Evolutionary conservation across 1,140 invertebrate genomes (phyloP).

Genomic region (Patella vulgata): DNA sequence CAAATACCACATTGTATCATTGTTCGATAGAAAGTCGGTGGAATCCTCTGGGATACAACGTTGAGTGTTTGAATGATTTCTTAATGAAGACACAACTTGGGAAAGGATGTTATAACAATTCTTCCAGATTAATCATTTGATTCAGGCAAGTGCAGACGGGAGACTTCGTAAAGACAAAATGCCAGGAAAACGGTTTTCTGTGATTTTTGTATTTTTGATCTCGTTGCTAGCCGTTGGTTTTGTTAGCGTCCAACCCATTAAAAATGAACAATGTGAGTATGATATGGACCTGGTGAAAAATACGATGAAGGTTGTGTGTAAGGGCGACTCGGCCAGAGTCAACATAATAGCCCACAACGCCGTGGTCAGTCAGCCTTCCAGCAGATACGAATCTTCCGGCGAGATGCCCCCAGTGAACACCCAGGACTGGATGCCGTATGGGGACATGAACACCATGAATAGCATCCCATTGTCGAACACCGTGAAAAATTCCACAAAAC

Average conservation of each 20-base stretch:
- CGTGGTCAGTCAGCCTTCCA: constrained; percentile 8
- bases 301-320: constrained; percentile 33
- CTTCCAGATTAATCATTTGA: too few species aligned
- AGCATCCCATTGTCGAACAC: background rate
- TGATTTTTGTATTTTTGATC: too few species aligned
- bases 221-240: too few species aligned
- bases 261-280: constrained; percentile 39
- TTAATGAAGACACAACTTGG: too few species aligned
- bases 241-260: constrained; percentile 11
- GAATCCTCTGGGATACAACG: too few species aligned
- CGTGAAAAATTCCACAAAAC: constrained; percentile 24
- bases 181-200: too few species aligned
- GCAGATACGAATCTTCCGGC: constrained; percentile 8
- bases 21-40: too few species aligned
- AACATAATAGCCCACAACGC: constrained; percentile 35
- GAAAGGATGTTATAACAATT: too few species aligned
- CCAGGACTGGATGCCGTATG: background rate
- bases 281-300: constrained; percentile 39
- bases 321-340: constrained; percentile 27
- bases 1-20: too few species aligned
- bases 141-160: too few species aligned
- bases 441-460: background rate
- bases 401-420: constrained; percentile 12
- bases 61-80: too few species aligned
- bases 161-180: too few species aligned